Evolutionary conservation across 2,888 invertebrate species (phyloP), one percentile per base, ranked within the genome.

Genomic region (Zaprionus obscuricornis): DNA sequence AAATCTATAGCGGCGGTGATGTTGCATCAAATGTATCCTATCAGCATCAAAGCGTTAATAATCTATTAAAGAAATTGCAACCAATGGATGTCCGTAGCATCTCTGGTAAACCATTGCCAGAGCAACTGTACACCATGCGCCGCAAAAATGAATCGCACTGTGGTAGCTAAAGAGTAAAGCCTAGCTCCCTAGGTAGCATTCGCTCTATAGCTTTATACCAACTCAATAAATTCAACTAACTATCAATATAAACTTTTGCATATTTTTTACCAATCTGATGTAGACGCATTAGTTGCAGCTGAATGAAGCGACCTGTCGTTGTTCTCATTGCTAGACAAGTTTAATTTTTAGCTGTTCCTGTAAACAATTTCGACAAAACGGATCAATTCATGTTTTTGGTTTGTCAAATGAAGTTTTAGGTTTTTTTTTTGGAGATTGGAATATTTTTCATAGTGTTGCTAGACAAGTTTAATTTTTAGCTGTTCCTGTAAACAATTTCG

Each of bases 211-310:
- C n/a, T n/a, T n/a, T n/a, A n/a, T n/a, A n/a, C n/a, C n/a, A n/a
- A n/a, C n/a, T n/a, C n/a, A n/a, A n/a, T n/a, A n/a, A n/a, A n/a
- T n/a, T n/a, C n/a, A n/a, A n/a, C n/a, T n/a, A n/a, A n/a, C n/a
- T n/a, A n/a, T n/a, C n/a, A n/a, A n/a, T n/a, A n/a, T n/a, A n/a
- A n/a, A n/a, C n/a, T n/a, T n/a, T n/a, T n/a, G n/a, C n/a, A n/a
- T n/a, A n/a, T n/a, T n/a, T n/a, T n/a, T n/a, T n/a, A n/a, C 17
- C 66, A 72, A 84, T 84, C 84, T 82, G 83, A 84, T 84, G 69
- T 78, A 74, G 84, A 84, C 84, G 70, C 62, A 82, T 85, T 85
- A 84, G 68, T 78, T 50, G 64, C 84, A 73, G 71, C 65, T 70
- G 83, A 71, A 45, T 82, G n/a, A 76, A 13, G 14, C 66, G 24